These are phyloP conservation scores for Tetramorium simillimum DNA, from an alignment of 1,140 invertebrate species.

Conservation along the genomic window DNA sequence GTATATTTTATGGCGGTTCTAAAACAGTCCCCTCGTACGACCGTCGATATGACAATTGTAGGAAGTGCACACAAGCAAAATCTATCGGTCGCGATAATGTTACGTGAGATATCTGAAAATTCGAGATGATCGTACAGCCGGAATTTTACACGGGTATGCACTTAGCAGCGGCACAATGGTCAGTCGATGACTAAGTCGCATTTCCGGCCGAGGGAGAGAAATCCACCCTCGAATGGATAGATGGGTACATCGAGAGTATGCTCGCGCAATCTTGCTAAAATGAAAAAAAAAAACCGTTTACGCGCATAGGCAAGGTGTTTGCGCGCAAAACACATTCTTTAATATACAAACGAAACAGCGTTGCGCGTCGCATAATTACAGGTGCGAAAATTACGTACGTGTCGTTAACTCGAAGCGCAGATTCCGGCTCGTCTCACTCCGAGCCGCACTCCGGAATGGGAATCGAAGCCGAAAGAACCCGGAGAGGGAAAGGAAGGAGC, in stretches of 20 bases:
- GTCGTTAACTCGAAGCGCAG: background rate
- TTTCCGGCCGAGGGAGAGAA: constrained; percentile 56
- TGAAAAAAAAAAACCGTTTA: background rate
- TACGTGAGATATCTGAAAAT: background rate
- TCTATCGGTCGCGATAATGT: background rate
- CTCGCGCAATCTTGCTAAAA: background rate
- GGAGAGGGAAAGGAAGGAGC: background rate
- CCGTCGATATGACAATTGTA: background rate
- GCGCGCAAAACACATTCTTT: background rate
- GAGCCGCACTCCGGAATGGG: background rate
- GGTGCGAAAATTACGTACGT: background rate
- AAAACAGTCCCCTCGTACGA: background rate
- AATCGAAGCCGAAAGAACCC: background rate
- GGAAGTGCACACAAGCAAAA: background rate
- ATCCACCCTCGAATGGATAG: background rate
- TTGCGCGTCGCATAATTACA: background rate
- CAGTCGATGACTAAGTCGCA: constrained; percentile 69
- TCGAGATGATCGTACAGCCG: background rate
- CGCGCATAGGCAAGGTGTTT: constrained; percentile 25
- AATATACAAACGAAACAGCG: constrained; percentile 16
- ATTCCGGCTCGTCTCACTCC: background rate
- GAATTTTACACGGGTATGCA: constrained; percentile 71
- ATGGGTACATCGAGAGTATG: background rate
- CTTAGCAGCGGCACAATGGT: constrained; percentile 58
- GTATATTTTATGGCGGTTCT: background rate